Base-by-base conservation (phyloP, 2,113 vertebrate genomes). In the Nipponia nippon region DNA sequence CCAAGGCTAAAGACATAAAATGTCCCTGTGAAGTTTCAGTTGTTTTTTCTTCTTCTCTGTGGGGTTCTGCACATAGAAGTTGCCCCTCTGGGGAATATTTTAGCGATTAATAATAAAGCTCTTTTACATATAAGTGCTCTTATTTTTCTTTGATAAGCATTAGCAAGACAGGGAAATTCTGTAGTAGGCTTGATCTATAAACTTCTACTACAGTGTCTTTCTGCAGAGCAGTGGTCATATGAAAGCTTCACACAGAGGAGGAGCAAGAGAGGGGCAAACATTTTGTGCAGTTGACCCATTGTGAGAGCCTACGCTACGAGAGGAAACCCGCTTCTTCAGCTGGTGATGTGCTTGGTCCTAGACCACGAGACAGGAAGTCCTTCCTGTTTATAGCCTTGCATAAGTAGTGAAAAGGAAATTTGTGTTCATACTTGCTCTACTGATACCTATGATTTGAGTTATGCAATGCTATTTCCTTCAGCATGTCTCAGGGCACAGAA, bases 361-460 rank as follows among this genome's bases (percentile, higher is more conserved):
- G 42, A 36, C 2, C 8, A 19, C 0, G 0, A 21, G 6, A 59
- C 3, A 17, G 32, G 36, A 56, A 40, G 21, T 14, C 4, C 22
- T 92, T 72, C 38, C 15, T 65, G 7, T 47, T 63, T 42, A 49
- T 11, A 77, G 36, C 7, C 15, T 75, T 82, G 11, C 11, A 20
- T 16, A 46, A 82, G 13, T 9, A 40, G 2, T 50, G 30, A 73
- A 77, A 83, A 61, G 21, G 11, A 76, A 49, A 56, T 56, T 50
- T 59, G 8, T 22, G 23, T 83, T 86, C 46, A 25, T 27, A 36
- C 21, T n/a, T 70, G 9, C 13, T 73, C 20, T 53, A 4, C 5
- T 67, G 21, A 49, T 69, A 38, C 25, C 10, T 52, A 4, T 32
- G 29, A 55, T 76, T 83, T 81, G 21, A 80, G 30, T 73, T 26